Conservation (phyloP, 2,797 vertebrate species). For the Melanotaenia pygmaea region DNA sequence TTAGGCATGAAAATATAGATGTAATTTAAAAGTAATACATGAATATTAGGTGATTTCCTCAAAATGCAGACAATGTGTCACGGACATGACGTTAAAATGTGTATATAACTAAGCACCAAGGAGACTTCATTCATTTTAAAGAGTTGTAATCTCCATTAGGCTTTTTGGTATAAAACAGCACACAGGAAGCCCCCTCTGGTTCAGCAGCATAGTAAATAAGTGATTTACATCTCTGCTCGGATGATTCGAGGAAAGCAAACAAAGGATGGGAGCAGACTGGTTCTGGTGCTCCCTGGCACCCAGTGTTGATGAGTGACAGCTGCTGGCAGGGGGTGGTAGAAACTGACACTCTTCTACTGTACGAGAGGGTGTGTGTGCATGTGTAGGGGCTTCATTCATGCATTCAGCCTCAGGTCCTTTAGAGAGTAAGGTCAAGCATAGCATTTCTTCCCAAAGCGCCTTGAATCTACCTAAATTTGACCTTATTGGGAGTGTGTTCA, state of each 20-base stretch:
- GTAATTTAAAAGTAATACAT: conserved; percentile 4
- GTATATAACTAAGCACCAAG: conserved; percentile 33
- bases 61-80: conserved; percentile 18
- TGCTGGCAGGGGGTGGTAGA: neutral
- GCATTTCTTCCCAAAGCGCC: neutral
- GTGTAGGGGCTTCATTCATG: neutral
- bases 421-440: neutral
- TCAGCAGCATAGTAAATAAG: conserved; percentile 19
- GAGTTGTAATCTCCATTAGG: conserved; percentile 13
- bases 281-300: conserved; percentile 5
- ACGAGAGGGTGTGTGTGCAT: neutral
- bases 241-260: conserved; percentile 32
- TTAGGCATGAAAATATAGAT: neutral
- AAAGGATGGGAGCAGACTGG: neutral
- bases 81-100: conserved; percentile 3
- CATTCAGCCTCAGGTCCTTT: neutral
- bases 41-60: conserved; percentile 21
- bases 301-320: neutral
- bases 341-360: neutral
- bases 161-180: conserved; percentile 16
- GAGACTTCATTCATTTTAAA: conserved; percentile 18
- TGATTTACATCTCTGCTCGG: conserved; percentile 23
- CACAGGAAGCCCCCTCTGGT: conserved; percentile 10
- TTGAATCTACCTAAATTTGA: neutral
- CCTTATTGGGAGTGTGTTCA: neutral